Base-by-base conservation (phyloP, 2,113 vertebrate species). In the Xiphophorus couchianus region DNA sequence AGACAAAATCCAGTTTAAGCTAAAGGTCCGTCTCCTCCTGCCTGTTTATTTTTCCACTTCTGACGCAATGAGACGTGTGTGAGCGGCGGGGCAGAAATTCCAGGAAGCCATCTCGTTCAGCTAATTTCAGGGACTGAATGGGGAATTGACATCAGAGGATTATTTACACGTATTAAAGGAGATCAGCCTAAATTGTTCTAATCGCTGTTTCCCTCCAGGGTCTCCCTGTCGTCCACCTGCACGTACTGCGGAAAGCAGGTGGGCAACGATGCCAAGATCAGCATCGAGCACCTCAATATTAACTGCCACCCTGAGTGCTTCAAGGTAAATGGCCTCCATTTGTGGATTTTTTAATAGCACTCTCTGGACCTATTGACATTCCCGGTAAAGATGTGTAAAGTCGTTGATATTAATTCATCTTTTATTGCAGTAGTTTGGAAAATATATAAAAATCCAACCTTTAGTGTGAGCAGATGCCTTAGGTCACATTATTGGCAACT, bases 211-310 rank as follows among this genome's bases (percentile, higher is more conserved):
- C 31, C 12, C 68, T 3, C 72, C 77, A 92, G 62, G 72, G 90
- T 80, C 73, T 3, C 77, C 6, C 35, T 31, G 0, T 91, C 92
- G 29, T 93, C 91, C n/a, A n/a, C 83, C 60, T 97, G 97, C 76
- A 96, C 88, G 0, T 97, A 95, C 85, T 97, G 97, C 19, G 85
- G 95, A 62, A 81, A 94, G 13, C 86, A 77, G 69, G 96, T 97
- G 84, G 95, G 93, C 63, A 94, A 93, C 14, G 95, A 97, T 60
- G 93, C 95, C 62, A 97, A 94, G 90, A 97, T 97, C 91, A 96
- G 95, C 66, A 91, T 97, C 5, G 96, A 97, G 71, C 95, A 97
- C 79, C 95, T 97, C 11, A 96, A 95, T 66, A 96, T 97, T 89
- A 93, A 90, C 91, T 96, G 96, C 87, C 97, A 97, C 0, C 95